phyloP scores from a whole-genome alignment of 2,888 invertebrate genomes.

The Teleogryllus oceanicus region DNA sequence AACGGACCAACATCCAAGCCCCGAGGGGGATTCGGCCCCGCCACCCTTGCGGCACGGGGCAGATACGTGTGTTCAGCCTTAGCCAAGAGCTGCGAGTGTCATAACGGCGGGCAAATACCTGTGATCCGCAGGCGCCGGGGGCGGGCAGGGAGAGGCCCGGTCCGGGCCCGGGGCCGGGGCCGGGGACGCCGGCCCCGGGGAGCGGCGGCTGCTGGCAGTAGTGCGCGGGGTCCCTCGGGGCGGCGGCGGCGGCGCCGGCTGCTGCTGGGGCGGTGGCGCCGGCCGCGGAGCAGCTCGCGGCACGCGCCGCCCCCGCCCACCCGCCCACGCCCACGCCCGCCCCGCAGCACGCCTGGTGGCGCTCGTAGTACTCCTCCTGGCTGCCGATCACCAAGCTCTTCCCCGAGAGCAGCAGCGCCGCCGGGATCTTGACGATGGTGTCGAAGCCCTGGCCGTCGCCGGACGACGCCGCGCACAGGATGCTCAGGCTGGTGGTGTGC shows the following conservation, averaged over 20 bases:
- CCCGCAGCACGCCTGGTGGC: background rate
- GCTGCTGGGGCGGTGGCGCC: slow-evolving; percentile 28
- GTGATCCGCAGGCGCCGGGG: background rate
- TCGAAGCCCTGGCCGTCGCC: background rate
- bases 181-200: background rate
- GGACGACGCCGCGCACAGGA: background rate
- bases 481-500: background rate
- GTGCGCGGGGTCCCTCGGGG: slow-evolving; percentile 3
- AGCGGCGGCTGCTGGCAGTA: background rate
- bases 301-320: slow-evolving; percentile 33
- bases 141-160: background rate
- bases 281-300: slow-evolving; percentile 30
- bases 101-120: background rate
- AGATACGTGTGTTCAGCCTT: no score
- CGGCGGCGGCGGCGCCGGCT: slow-evolving; percentile 18
- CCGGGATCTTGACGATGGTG: slow-evolving; percentile 6
- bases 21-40: no score
- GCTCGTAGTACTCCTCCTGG: slow-evolving; percentile 18
- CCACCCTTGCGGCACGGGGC: no score
- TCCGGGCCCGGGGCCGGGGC: background rate
- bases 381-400: slow-evolving; percentile 20
- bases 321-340: background rate
- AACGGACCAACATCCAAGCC: no score
- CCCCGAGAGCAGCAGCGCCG: background rate
- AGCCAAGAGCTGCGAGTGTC: background rate